These are phyloP conservation scores for Pocillopora verrucosa DNA, from an alignment of 64 coral and sea anemone genomes.

Conservation along the genomic window DNA sequence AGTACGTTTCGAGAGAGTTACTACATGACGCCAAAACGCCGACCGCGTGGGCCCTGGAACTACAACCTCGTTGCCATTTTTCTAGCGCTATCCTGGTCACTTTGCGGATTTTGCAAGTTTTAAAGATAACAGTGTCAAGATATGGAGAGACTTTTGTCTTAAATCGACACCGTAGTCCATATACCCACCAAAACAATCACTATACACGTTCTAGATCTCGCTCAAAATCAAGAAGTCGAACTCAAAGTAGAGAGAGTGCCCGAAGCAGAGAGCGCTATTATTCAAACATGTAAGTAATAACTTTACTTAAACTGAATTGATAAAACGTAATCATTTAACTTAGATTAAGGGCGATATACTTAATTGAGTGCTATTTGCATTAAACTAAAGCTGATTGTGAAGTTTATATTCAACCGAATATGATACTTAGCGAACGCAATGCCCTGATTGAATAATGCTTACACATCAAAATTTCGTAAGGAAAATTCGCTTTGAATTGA, in stretches of 20 bases:
- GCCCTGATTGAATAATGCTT: too few relatives aligned
- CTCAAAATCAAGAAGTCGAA: conserved; percentile 62
- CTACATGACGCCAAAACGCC: rapidly evolving
- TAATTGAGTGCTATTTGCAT: not conserved
- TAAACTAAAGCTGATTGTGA: not conserved
- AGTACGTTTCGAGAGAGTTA: not conserved
- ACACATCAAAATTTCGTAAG: too few relatives aligned
- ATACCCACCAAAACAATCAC: conserved; percentile 5
- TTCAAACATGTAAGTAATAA: conserved; percentile 1
- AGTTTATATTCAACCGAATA: not conserved
- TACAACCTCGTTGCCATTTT: not conserved
- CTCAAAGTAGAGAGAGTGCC: conserved; percentile 27
- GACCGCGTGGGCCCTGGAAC: not conserved
- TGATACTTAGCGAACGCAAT: too few relatives aligned
- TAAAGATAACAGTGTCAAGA: conserved; percentile 36
- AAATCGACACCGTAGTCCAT: conserved; percentile 49
- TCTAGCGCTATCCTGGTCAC: not conserved
- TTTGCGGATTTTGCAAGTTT: too few relatives aligned
- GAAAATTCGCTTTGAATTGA: too few relatives aligned
- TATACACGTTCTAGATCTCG: conserved; percentile 34
- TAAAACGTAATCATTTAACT: too few relatives aligned
- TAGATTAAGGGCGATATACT: not conserved
- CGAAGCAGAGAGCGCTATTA: conserved; percentile 21
- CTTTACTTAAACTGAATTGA: too few relatives aligned
- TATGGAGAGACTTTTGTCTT: not conserved